phyloP scores from a whole-genome alignment of 2,888 invertebrate species.

The Pyrrhia umbra region DNA sequence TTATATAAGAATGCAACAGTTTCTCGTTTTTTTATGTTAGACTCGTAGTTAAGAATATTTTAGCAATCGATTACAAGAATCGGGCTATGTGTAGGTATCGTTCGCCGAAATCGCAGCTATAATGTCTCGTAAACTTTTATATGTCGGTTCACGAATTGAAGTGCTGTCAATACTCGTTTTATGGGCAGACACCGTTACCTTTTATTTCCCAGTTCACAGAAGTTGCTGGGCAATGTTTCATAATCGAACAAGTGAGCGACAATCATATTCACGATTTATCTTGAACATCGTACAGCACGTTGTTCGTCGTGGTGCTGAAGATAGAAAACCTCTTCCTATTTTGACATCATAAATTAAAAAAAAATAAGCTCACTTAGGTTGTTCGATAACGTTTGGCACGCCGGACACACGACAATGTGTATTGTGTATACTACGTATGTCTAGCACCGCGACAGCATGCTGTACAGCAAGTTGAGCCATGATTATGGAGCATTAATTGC shows the following conservation, averaged over 20 bases:
- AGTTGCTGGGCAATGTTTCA: constrained; percentile 32
- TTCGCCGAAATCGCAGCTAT: constrained; percentile 49
- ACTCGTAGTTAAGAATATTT: constrained; percentile 20
- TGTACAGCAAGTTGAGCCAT: too few species aligned
- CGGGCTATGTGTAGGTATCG: constrained; percentile 35
- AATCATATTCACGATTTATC: too few species aligned
- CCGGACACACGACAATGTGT: too few species aligned
- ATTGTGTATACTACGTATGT: too few species aligned
- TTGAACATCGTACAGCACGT: too few species aligned
- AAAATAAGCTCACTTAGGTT: too few species aligned
- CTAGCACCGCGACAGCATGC: too few species aligned
- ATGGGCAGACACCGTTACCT: constrained; percentile 63
- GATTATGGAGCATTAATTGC: too few species aligned
- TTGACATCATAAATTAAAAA: too few species aligned
- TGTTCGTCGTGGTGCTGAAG: too few species aligned
- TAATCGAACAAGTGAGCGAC: constrained; percentile 31
- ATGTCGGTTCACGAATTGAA: constrained; percentile 47
- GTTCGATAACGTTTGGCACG: too few species aligned
- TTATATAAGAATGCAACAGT: not conserved
- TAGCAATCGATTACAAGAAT: constrained; percentile 32
- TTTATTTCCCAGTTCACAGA: constrained; percentile 63
- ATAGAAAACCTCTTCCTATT: too few species aligned
- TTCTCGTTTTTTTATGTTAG: constrained; percentile 1
- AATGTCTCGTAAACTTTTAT: constrained; percentile 55
- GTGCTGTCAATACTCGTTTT: constrained; percentile 54